These are phyloP conservation scores for Synanthedon tipuliformis DNA, from an alignment of 2,888 invertebrate species.

Conservation along the genomic window DNA sequence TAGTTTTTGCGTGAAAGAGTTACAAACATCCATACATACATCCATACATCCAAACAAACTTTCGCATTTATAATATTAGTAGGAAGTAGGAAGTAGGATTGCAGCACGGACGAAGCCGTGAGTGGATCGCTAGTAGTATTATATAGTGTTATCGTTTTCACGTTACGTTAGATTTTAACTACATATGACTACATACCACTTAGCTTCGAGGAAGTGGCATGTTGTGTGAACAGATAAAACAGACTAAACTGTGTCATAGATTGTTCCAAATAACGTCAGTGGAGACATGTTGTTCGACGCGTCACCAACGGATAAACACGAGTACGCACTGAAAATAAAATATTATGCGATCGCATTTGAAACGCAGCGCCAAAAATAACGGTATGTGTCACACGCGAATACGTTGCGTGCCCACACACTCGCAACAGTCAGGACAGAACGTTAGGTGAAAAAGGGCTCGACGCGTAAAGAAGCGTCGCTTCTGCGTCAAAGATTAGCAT, in stretches of 20 bases:
- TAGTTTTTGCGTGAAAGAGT: too few species aligned
- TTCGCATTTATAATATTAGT: too few species aligned
- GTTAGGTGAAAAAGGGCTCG: neutral
- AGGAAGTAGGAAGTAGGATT: too few species aligned
- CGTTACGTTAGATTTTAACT: too few species aligned
- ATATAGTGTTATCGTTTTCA: too few species aligned
- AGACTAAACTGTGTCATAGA: slow-evolving; percentile 35
- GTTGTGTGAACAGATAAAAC: slow-evolving; percentile 26
- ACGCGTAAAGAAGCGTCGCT: too few species aligned
- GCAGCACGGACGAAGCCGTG: too few species aligned
- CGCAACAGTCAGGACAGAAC: slow-evolving; percentile 17
- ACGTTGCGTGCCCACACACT: slow-evolving; percentile 12
- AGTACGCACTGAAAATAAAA: slow-evolving; percentile 63
- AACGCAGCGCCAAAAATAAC: slow-evolving; percentile 51
- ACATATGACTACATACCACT: too few species aligned
- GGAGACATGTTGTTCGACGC: slow-evolving; percentile 20
- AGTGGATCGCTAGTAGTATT: too few species aligned
- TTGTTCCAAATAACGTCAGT: slow-evolving; percentile 32
- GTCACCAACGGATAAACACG: slow-evolving; percentile 56
- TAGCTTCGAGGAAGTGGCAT: slow-evolving; percentile 22
- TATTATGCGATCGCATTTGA: slow-evolving; percentile 57
- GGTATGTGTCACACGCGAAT: slow-evolving; percentile 39
- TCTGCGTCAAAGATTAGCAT: too few species aligned
- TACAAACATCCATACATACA: too few species aligned
- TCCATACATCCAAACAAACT: too few species aligned